These are phyloP conservation scores for Motacilla tschutschensis DNA, from an alignment of 2,113 vertebrate species.

Conservation along the genomic window DNA sequence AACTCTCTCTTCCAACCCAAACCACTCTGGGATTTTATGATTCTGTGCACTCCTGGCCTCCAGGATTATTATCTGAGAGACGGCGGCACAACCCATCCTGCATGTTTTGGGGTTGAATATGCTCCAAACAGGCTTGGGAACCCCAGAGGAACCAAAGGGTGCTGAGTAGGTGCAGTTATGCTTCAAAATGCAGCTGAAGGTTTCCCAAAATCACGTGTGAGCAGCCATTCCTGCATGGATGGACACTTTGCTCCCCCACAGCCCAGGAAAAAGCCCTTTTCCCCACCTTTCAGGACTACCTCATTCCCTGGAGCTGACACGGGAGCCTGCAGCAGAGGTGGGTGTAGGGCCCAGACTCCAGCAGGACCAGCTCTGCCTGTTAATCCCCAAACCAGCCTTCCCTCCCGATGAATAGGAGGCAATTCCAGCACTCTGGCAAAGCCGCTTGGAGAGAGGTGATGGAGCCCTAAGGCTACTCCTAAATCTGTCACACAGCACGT, in stretches of 20 bases:
- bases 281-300: neutral
- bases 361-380: neutral
- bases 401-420: neutral
- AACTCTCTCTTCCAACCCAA: neutral
- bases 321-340: neutral
- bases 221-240: neutral
- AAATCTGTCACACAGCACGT: conserved; percentile 24
- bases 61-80: neutral
- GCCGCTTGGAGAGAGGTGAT: neutral
- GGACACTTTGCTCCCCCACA: neutral
- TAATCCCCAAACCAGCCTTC: neutral
- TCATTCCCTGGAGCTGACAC: neutral
- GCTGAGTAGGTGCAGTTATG: neutral
- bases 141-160: neutral
- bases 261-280: neutral
- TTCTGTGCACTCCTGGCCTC: neutral
- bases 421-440: conserved; percentile 4
- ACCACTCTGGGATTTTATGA: neutral
- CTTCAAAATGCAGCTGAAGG: neutral
- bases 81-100: neutral
- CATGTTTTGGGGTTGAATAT: neutral
- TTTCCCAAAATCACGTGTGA: neutral
- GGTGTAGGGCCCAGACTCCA: neutral
- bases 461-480: neutral
- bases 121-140: neutral